These are phyloP conservation scores for Platerodrilus igneus DNA, from an alignment of 2,888 invertebrate species.

Conservation along the genomic window DNA sequence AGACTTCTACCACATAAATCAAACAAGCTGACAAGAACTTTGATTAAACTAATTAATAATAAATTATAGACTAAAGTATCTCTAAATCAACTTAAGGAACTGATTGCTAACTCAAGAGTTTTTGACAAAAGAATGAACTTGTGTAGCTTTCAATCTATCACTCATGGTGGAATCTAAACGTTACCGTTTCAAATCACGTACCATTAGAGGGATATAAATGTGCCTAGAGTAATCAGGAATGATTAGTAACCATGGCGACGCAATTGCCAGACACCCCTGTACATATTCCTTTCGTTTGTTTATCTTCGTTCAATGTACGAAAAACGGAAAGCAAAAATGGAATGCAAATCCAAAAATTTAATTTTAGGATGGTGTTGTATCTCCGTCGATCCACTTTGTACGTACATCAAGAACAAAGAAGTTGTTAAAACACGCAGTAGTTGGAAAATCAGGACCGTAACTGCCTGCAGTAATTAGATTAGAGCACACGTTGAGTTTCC, in stretches of 20 bases:
- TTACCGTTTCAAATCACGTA: conserved; percentile 37
- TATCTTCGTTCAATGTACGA: conserved; percentile 10
- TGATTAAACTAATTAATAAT: no score
- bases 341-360: not conserved
- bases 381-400: not conserved
- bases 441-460: conserved; percentile 28
- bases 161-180: no score
- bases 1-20: no score
- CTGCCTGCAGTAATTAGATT: conserved; percentile 26
- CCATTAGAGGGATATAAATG: conserved; percentile 35
- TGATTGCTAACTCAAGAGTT: no score
- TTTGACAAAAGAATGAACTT: no score
- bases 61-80: no score
- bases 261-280: conserved; percentile 24
- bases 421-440: conserved; percentile 13
- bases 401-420: conserved; percentile 1
- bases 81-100: no score
- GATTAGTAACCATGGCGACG: conserved; percentile 43
- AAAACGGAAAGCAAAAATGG: conserved; percentile 6
- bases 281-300: conserved; percentile 18
- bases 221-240: conserved; percentile 40
- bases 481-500: conserved; percentile 19
- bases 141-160: no score
- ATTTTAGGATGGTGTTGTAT: not conserved
- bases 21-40: no score